Percentiles rank a stretch among this genome's conserved stretches.
Conservation (phyloP, 2,888 invertebrate species). For the Lydus trimaculatus region DNA sequence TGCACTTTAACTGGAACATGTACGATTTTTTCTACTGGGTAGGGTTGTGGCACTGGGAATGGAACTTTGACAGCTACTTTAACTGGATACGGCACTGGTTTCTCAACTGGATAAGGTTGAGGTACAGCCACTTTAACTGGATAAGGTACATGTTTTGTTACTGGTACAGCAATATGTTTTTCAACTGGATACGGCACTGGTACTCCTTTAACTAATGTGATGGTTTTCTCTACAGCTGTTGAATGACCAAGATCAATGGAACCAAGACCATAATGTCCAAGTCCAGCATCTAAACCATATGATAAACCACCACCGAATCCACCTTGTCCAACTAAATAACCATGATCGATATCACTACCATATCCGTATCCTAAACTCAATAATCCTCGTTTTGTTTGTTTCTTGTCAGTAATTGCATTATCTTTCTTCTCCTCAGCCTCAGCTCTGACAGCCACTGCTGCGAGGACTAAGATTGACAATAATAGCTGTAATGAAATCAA, state of each 20-base stretch:
- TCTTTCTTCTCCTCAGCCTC: slow-evolving; percentile 73
- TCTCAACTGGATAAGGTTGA: slow-evolving; percentile 75
- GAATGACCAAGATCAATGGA: slow-evolving; percentile 56
- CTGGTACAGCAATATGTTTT: slow-evolving; percentile 69
- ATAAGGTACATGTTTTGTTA: slow-evolving; percentile 71
- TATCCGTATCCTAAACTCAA: slow-evolving; percentile 82
- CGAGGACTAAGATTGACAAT: slow-evolving; percentile 77
- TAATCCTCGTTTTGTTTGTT: slow-evolving; percentile 83
- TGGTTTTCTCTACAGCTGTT: slow-evolving; percentile 68
- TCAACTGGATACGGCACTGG: slow-evolving; percentile 72
- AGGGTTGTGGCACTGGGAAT: slow-evolving; percentile 77
- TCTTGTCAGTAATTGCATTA: slow-evolving; percentile 66
- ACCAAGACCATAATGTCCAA: slow-evolving; percentile 42
- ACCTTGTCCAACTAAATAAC: slow-evolving; percentile 70
- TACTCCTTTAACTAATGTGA: slow-evolving; percentile 72
- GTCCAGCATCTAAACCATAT: slow-evolving; percentile 43
- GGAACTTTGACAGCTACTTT: slow-evolving; percentile 82
- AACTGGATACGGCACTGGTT: slow-evolving; percentile 75
- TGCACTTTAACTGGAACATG: slow-evolving; percentile 74
- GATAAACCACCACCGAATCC: slow-evolving; percentile 41
- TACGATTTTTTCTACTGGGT: slow-evolving; percentile 81
- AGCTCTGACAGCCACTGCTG: slow-evolving; percentile 69
- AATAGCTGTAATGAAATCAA: slow-evolving; percentile 65
- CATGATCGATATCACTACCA: slow-evolving; percentile 78
- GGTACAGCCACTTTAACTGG: slow-evolving; percentile 70